Evolutionary conservation across 2,113 vertebrate genomes (phyloP), one percentile per base, ranked within the genome.

Genomic region (Macrotus californicus): DNA sequence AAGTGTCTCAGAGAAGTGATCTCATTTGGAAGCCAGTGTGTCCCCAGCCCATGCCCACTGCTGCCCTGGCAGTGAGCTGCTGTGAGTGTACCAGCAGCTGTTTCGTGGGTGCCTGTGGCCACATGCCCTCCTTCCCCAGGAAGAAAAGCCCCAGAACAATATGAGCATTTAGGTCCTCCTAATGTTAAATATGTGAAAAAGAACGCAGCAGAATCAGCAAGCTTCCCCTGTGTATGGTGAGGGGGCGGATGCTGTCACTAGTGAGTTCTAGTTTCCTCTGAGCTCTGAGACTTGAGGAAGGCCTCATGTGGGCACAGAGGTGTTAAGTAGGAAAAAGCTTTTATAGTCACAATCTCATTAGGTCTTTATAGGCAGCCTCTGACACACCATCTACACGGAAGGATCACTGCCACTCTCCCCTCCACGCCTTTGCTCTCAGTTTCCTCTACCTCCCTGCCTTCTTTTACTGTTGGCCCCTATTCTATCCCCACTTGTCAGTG

Each of bases 11-110:
- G 56, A 85, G 81, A 92, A 73, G 93, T 90, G 46, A 94, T 46
- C 91, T 97, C 96, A 91, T 73, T 77, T n/a, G 81, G 93, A 93
- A 85, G 70, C n/a, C 26, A 84, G 88, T 19, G 36, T 0, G 11
- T 66, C 75, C 83, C 81, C 13, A 31, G 90, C 36, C 75, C 52
- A 69, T 83, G 64, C 94, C 91, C 93, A 16, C 39, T 0, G 52
- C 19, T 24, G 75, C 64, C 31, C 80, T 79, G 93, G 67, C 88
- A 13, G 26, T 0, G 0, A 19, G 79, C 2, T 8, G 18, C 52
- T 36, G 48, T 3, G 48, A 19, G 13, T 0, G 1, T 0, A 10
- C 67, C 59, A 43, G 82, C 5, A 0, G 36, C 61, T 36, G 11
- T 29, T 80, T 52, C 2, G 22, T 5, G 5, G 70, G 77, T 52